Conservation (phyloP, 2,797 vertebrate genomes). For the Karalla daura region DNA sequence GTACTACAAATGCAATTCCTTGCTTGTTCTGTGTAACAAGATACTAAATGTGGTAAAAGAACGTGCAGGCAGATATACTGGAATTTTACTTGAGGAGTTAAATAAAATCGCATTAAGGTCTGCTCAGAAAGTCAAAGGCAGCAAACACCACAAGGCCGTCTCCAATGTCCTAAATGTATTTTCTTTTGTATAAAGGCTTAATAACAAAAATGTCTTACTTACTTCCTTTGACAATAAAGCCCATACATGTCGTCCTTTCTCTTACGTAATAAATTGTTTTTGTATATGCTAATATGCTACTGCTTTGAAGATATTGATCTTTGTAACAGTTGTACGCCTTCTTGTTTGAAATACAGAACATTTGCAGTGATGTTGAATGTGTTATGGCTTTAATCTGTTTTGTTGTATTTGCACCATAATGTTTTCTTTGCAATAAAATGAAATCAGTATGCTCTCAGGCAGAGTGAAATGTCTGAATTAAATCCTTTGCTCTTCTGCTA, state of each 20-base stretch:
- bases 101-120: background rate
- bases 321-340: conserved; percentile 19
- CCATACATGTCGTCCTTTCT: conserved; percentile 10
- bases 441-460: background rate
- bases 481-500: no score
- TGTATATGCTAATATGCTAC: conserved; percentile 42
- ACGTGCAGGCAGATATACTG: conserved; percentile 4
- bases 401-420: conserved; percentile 16
- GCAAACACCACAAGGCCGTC: background rate
- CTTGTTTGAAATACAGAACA: conserved; percentile 30
- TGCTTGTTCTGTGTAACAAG: conserved; percentile 7
- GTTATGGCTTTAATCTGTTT: background rate
- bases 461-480: background rate
- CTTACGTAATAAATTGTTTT: conserved; percentile 15
- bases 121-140: background rate
- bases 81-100: background rate
- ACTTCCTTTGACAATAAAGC: conserved; percentile 25
- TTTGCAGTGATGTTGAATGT: conserved; percentile 18
- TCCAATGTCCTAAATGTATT: conserved; percentile 6
- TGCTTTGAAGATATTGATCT: conserved; percentile 25
- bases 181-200: conserved; percentile 36
- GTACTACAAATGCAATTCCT: conserved; percentile 20
- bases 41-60: conserved; percentile 18
- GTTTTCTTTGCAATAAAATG: conserved; percentile 26
- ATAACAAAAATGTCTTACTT: conserved; percentile 14